Evolutionary conservation across 1,140 invertebrate genomes (phyloP).

Genomic region (Bombyx mandarina): DNA sequence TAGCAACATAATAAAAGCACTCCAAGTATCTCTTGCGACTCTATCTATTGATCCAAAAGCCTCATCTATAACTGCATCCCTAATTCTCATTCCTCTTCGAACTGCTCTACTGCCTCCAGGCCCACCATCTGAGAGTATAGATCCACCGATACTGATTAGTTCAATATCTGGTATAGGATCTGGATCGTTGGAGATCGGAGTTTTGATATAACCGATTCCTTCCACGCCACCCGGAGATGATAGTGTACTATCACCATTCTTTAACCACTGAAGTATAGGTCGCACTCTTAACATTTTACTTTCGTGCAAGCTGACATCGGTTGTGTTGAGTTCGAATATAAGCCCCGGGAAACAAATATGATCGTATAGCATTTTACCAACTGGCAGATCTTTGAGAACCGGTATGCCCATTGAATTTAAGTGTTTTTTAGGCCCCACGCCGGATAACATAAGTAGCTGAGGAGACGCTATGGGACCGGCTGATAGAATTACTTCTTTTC

Average conservation of each 20-base stretch:
- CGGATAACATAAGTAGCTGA: constrained; percentile 77
- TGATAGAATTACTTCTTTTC: constrained; percentile 74
- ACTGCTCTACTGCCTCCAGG: constrained; percentile 70
- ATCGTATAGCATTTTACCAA: constrained; percentile 75
- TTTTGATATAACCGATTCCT: constrained; percentile 77
- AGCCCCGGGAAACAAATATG: constrained; percentile 77
- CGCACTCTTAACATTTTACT: constrained; percentile 21
- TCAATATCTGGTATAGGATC: constrained; percentile 76
- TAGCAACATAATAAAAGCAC: constrained; percentile 70
- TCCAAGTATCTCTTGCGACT: constrained; percentile 62
- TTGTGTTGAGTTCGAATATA: constrained; percentile 72
- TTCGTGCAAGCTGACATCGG: constrained; percentile 52
- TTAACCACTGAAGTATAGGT: constrained; percentile 45
- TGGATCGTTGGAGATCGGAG: constrained; percentile 69
- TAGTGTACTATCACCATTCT: constrained; percentile 60
- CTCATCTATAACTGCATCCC: constrained; percentile 71
- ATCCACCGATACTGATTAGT: constrained; percentile 72
- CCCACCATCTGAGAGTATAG: constrained; percentile 72
- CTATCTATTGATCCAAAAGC: constrained; percentile 65
- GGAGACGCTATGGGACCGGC: constrained; percentile 75
- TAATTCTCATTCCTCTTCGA: constrained; percentile 72
- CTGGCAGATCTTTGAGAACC: constrained; percentile 65
- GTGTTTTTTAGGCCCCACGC: constrained; percentile 74
- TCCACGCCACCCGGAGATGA: constrained; percentile 74
- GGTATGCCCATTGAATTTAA: constrained; percentile 69